Evolutionary conservation across 2,888 invertebrate species (phyloP).

Genomic region (Ophion slaviceki): DNA sequence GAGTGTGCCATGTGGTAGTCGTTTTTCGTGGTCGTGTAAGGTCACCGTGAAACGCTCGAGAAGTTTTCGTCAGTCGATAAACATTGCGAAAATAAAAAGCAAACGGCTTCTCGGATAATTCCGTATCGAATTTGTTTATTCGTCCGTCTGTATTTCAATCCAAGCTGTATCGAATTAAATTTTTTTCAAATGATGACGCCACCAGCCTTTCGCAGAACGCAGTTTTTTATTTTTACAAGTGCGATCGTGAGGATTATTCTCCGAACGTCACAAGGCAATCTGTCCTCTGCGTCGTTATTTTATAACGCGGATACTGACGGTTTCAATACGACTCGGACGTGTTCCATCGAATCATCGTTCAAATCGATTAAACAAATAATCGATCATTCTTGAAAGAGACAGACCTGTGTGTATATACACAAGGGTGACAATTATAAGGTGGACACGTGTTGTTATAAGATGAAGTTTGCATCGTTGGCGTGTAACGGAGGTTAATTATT

Average conservation of each 20-base stretch:
- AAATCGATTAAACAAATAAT: background rate
- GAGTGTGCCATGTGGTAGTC: conserved; percentile 4
- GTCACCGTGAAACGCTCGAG: background rate
- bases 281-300: conserved; percentile 40
- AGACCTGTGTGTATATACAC: too few species aligned
- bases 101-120: background rate
- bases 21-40: conserved; percentile 22
- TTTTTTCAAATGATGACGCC: background rate
- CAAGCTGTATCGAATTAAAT: background rate
- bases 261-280: background rate
- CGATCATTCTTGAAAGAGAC: background rate
- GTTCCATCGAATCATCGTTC: background rate
- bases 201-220: background rate
- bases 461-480: too few species aligned
- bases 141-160: background rate
- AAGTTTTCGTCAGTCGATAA: background rate
- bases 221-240: background rate
- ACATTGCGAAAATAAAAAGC: conserved; percentile 9
- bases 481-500: too few species aligned
- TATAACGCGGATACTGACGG: conserved; percentile 32
- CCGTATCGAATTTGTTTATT: background rate
- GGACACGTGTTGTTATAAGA: too few species aligned
- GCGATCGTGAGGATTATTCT: background rate
- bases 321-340: conserved; percentile 5
- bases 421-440: too few species aligned